A percentile compares a stretch with the other conserved stretches of the same genome.
Evolutionary conservation across 2,113 vertebrate species (phyloP).

Genomic region (Origma solitaria): DNA sequence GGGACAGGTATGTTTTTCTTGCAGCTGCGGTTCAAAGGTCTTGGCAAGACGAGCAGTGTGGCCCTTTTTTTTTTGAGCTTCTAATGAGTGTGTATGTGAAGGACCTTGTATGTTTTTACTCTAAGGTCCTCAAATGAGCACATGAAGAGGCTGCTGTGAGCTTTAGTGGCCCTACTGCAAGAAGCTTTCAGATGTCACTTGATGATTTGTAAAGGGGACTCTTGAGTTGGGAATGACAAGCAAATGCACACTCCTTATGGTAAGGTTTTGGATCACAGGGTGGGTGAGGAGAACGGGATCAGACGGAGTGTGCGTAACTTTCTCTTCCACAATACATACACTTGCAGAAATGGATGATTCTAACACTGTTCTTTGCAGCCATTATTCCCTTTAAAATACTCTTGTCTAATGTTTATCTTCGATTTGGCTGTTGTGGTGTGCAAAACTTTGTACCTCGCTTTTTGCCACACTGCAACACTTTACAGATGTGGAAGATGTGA

Average conservation of each 20-base stretch:
- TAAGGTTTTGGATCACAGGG: conserved; percentile 81
- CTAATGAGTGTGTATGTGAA: conserved; percentile 88
- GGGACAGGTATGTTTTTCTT: conserved; percentile 86
- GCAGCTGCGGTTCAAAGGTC: conserved; percentile 91
- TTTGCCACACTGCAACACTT: conserved; percentile 99
- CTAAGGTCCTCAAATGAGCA: conserved; percentile 91
- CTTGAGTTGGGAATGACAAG: conserved; percentile 93
- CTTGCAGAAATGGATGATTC: conserved; percentile 81
- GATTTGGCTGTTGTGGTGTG: conserved; percentile 99
- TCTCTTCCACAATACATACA: conserved; percentile 84
- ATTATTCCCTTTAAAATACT: conserved; percentile 70
- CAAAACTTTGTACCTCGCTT: conserved; percentile 92
- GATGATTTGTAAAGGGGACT: conserved; percentile 94
- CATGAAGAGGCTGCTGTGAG: conserved; percentile 95
- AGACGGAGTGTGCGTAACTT: conserved; percentile 85
- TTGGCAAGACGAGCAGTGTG: conserved; percentile 99
- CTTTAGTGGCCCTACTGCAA: conserved; percentile 96
- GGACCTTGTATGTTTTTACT: conserved; percentile 84
- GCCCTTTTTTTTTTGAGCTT: conserved; percentile 89
- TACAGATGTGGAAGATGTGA: conserved; percentile 99
- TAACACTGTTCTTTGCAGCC: conserved; percentile 88
- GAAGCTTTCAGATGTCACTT: conserved; percentile 99
- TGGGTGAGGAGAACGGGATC: conserved; percentile 67
- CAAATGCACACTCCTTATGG: conserved; percentile 91
- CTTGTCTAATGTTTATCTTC: conserved; percentile 93